Base-by-base conservation (phyloP, 1,140 invertebrate genomes). In the Drosophila setifemur region DNA sequence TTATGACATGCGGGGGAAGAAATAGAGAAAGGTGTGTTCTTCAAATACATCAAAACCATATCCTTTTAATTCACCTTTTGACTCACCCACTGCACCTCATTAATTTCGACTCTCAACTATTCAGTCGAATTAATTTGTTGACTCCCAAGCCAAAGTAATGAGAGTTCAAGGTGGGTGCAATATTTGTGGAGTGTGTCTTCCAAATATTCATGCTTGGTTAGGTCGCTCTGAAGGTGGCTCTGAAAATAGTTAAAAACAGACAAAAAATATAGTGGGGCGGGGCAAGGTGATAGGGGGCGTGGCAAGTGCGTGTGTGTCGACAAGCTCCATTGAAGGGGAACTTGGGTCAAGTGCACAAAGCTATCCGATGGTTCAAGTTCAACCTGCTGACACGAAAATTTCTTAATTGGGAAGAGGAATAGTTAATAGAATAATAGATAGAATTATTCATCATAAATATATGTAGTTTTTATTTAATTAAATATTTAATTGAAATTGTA, bases 41-140 rank as follows among this genome's bases (percentile, higher is more conserved):
- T 3, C 9, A n/a, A 25, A 39, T 12, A 11, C 19, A 18, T 26
- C 40, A 14, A 18, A 5, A 42, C 6, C 7, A n/a, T 16, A n/a
- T 47, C 21, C 23, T 4, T n/a, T n/a, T n/a, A n/a, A n/a, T n/a
- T n/a, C n/a, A n/a, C n/a, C n/a, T n/a, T n/a, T n/a, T 37, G 8
- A 19, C 25, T 42, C 44, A 23, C 8, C 37, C n/a, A 18, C 44
- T 14, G 0, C n/a, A n/a, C 5, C 16, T 35, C 26, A 14, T 25
- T 35, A 26, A 40, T 44, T 37, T 44, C 33, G 26, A 48, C 44
- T 55, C 28, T 25, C 26, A 33, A 31, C 4, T 33, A 26, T 31
- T 60, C 37, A 70, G 58, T 66, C 50, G 50, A 78, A 76, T 68
- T 76, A 78, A 76, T 78, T 79, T 75, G 54, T 58, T 43, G 45